phyloP scores from a whole-genome alignment of 2,888 invertebrate genomes.

The Ctena decussata region DNA sequence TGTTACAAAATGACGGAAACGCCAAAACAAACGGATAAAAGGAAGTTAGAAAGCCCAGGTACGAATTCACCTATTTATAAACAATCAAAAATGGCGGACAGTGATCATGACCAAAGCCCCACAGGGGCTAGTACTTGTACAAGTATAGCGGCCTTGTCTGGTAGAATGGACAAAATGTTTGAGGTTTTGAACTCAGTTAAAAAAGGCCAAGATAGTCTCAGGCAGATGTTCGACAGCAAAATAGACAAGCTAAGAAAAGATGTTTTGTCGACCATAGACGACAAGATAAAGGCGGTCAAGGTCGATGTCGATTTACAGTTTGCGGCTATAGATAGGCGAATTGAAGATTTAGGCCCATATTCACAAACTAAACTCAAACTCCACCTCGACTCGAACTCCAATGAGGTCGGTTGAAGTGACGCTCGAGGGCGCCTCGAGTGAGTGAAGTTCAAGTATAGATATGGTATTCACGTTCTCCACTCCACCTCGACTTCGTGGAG shows the following conservation, averaged over 20 bases:
- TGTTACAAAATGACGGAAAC: no score
- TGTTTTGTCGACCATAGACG: slow-evolving; percentile 21
- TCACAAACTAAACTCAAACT: no score
- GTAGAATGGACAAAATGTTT: slow-evolving; percentile 10
- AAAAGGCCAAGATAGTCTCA: slow-evolving; percentile 16
- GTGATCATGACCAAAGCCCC: background rate
- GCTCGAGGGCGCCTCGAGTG: no score
- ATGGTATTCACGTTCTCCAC: no score
- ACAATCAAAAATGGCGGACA: slow-evolving; percentile 1
- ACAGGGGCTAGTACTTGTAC: background rate
- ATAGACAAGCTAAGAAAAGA: slow-evolving; percentile 36
- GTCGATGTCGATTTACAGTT: slow-evolving; percentile 10
- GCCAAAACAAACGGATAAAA: no score
- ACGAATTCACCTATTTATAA: slow-evolving; percentile 7
- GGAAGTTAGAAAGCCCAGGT: no score
- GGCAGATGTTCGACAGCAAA: slow-evolving; percentile 20
- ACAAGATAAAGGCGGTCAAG: slow-evolving; percentile 4
- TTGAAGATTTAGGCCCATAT: background rate
- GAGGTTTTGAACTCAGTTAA: background rate
- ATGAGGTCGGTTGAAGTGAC: no score
- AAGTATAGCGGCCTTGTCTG: background rate
- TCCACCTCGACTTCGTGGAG: no score
- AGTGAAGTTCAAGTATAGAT: no score
- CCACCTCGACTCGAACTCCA: no score
- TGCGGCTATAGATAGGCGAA: background rate